phyloP scores from a whole-genome alignment of 2,113 vertebrate species.

The Pterophyllum scalare region DNA sequence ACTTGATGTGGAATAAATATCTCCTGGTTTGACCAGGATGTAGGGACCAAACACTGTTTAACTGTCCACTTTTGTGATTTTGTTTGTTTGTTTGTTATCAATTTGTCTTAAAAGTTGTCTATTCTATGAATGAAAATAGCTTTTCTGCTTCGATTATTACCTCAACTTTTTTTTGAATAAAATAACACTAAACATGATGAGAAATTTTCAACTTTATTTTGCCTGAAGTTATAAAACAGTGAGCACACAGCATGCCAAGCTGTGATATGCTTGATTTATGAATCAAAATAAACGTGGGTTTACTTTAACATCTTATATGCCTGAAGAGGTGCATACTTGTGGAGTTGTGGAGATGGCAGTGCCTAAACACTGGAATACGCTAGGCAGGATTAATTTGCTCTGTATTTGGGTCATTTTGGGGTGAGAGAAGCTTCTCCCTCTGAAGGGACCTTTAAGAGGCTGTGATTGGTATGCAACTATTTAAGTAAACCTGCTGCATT shows the following conservation, averaged over 20 bases:
- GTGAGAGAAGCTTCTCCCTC: neutral
- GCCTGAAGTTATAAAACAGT: neutral
- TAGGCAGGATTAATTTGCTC: neutral
- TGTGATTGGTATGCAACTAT: neutral
- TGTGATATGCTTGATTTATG: neutral
- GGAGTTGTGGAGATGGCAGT: too few relatives aligned
- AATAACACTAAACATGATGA: conserved; percentile 26
- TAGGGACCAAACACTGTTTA: conserved; percentile 10
- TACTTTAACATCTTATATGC: neutral
- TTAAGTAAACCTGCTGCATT: neutral
- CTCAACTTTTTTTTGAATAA: conserved; percentile 39
- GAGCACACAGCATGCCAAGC: neutral
- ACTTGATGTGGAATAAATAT: conserved; percentile 40
- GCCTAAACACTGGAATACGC: too few relatives aligned
- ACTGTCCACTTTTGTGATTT: neutral
- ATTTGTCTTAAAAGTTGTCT: conserved; percentile 12
- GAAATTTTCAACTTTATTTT: neutral
- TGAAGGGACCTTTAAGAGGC: neutral
- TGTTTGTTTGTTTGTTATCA: neutral
- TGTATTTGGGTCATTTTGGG: neutral
- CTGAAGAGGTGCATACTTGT: too few relatives aligned
- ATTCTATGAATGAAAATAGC: neutral
- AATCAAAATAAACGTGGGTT: neutral
- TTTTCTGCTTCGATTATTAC: conserved; percentile 1
- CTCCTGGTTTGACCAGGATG: conserved; percentile 66